Conservation (phyloP, 2,888 invertebrate species). For the Netelia melanura region DNA sequence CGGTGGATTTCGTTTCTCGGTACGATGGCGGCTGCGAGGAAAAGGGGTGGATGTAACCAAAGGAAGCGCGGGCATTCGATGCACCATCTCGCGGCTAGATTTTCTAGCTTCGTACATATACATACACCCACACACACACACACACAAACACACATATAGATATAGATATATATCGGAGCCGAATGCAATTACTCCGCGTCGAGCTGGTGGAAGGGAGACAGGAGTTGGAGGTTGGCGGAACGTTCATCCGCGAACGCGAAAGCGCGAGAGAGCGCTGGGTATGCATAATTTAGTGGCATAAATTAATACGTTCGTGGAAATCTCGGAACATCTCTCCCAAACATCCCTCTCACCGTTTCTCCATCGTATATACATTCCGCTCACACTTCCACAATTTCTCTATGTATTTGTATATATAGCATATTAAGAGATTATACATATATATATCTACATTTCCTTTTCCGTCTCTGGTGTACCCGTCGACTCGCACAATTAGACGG, state of each 20-base stretch:
- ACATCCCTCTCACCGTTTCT: constrained; percentile 51
- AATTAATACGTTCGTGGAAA: constrained; percentile 83
- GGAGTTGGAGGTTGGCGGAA: constrained; percentile 64
- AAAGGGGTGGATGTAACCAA: constrained; percentile 4
- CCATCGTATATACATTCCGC: constrained; percentile 42
- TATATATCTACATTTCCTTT: constrained; percentile 43
- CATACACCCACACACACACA: not conserved
- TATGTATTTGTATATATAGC: constrained; percentile 2
- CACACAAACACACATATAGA: constrained; percentile 11
- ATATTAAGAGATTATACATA: not conserved
- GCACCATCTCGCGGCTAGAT: constrained; percentile 15
- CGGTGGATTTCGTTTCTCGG: no score
- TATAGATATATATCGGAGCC: constrained; percentile 38
- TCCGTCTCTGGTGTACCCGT: constrained; percentile 32
- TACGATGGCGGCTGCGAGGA: not conserved
- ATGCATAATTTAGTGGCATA: constrained; percentile 82
- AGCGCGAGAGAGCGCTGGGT: constrained; percentile 56
- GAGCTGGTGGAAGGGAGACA: constrained; percentile 68
- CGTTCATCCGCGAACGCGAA: constrained; percentile 76
- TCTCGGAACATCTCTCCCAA: constrained; percentile 74
- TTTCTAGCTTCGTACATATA: not conserved
- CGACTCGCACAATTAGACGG: constrained; percentile 82
- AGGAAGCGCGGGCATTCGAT: constrained; percentile 19
- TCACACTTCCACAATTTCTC: constrained; percentile 6
- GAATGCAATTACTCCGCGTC: constrained; percentile 65